Conservation (phyloP, 2,797 vertebrate species). For the Pagetopsis macropterus region DNA sequence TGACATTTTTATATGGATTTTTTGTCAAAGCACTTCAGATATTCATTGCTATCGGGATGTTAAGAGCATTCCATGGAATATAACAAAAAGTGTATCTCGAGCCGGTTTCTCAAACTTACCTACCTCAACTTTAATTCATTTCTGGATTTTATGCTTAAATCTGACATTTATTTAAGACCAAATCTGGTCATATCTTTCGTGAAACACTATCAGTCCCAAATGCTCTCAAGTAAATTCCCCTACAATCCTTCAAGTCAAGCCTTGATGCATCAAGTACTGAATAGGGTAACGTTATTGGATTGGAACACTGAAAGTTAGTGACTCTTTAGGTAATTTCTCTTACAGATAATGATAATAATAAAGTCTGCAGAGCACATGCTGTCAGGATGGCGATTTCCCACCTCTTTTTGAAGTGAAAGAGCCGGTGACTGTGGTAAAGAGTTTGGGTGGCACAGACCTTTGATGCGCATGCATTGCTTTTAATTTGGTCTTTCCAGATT, state of each 20-base stretch:
- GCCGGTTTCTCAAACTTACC: no score
- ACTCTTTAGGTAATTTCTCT: background rate
- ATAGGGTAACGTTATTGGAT: background rate
- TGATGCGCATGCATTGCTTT: constrained; percentile 56
- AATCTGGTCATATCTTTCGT: background rate
- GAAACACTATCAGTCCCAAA: background rate
- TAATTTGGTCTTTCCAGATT: constrained; percentile 72
- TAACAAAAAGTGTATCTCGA: no score
- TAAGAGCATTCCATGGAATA: no score
- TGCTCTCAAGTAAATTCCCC: background rate
- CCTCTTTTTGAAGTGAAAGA: constrained; percentile 33
- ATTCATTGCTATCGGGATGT: no score
- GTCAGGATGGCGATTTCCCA: constrained; percentile 16
- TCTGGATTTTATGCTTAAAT: background rate
- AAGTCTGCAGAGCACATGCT: constrained; percentile 46
- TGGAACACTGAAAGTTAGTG: background rate
- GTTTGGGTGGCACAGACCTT: constrained; percentile 63
- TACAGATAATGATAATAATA: background rate
- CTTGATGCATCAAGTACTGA: background rate
- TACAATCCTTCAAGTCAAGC: background rate
- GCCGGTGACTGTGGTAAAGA: constrained; percentile 47
- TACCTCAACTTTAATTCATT: background rate
- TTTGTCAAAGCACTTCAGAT: no score
- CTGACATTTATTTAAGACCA: constrained; percentile 3
- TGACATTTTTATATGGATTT: no score